Evolutionary conservation across 2,888 invertebrate species (phyloP), one percentile per base, ranked within the genome.

Genomic region (Mermis nigrescens): DNA sequence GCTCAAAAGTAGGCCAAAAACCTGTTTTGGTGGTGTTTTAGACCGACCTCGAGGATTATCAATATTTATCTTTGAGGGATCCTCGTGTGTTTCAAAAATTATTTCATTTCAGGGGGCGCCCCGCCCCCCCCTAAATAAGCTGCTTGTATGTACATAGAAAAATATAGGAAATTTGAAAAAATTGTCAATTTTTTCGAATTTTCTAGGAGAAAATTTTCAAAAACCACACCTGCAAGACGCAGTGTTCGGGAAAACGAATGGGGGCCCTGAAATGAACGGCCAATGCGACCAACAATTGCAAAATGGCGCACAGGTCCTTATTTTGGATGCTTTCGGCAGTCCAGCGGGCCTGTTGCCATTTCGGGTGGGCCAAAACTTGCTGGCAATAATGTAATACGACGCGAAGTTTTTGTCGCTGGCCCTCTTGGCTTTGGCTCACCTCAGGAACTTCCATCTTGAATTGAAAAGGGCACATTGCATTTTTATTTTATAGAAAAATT

Each of bases 371-470:
- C 57, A 78, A 67, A 38, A 89, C 85, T 72, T 83, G 82, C 75
- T 91, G 92, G 22, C 89, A 86, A 62, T 86, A 84, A 65, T 83
- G 82, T 48, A 98, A 76, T 45, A 95, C 91, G 62, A 89, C 82
- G 60, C 82, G 80, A 32, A 98, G 76, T 71, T 98, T 98, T 72
- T 94, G 90, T 63, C 87, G 84, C 74, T 98, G 98, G 0, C 91
- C 90, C 73, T 90, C 89, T 74, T 95, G 95, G 0, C 91, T 91
- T 74, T 95, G 95, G 0, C 95, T 92, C 1, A 98, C 95, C 78
- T 98, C 95, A 0, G 92, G 88, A 2, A 94, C 91, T 76, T 95
- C 92, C 54, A 98, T 77, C 75, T 89, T 86, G 57, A 84, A 83
- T 7, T n/a, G 24, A 48, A 48, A 48, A 48, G 15, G 24, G 51